Conservation (phyloP, 2,888 invertebrate genomes). For the Drosophila picticornis region DNA sequence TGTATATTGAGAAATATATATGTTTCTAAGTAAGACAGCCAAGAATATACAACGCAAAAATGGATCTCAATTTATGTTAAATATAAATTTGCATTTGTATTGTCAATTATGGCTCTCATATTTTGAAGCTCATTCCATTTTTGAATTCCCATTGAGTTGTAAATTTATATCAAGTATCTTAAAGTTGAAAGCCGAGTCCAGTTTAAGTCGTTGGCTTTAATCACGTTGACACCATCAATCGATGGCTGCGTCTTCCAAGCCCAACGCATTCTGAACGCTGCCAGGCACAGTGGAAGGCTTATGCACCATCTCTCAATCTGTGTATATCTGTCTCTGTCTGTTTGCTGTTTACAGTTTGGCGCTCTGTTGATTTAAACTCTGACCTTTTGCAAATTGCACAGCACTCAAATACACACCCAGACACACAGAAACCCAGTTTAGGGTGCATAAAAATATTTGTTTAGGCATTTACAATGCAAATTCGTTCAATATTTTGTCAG, state of each 20-base stretch:
- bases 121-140: not conserved
- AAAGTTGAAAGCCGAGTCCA: constrained; percentile 2
- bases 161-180: constrained; percentile 4
- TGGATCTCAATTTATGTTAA: not conserved
- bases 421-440: constrained; percentile 9
- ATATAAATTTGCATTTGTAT: constrained; percentile 2
- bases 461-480: constrained; percentile 79
- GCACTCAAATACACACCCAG: constrained; percentile 36
- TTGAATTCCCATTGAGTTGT: constrained; percentile 38
- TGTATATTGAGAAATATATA: too few species aligned
- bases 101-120: not conserved
- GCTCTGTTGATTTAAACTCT: constrained; percentile 67
- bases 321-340: not conserved
- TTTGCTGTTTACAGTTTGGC: constrained; percentile 34
- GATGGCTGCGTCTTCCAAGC: constrained; percentile 12
- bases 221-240: constrained; percentile 47
- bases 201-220: constrained; percentile 34
- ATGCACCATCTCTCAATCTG: constrained; percentile 17
- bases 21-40: not conserved
- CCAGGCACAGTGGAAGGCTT: constrained; percentile 41
- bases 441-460: constrained; percentile 66
- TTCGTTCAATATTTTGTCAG: constrained; percentile 65
- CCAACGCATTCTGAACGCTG: constrained; percentile 25
- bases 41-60: not conserved
- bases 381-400: constrained; percentile 67